phyloP scores from a whole-genome alignment of 2,888 invertebrate species.

The Nephrotoma appendiculata region DNA sequence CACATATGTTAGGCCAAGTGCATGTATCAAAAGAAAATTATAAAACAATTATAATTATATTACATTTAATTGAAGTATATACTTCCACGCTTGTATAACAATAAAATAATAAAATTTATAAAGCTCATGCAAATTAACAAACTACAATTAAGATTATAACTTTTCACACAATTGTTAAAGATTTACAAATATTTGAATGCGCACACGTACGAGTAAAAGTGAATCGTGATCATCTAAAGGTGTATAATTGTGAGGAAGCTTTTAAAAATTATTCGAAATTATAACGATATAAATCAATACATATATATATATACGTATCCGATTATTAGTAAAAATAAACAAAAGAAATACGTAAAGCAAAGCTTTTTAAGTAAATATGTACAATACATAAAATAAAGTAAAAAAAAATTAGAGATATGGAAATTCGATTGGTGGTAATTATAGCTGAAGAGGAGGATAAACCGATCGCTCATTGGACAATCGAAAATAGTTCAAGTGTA shows the following conservation, averaged over 20 bases:
- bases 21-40: too few relatives aligned
- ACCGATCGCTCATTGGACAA: neutral
- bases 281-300: neutral
- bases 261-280: neutral
- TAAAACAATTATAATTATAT: too few relatives aligned
- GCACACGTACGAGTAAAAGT: neutral
- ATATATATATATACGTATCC: neutral
- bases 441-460: neutral
- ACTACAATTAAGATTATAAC: neutral
- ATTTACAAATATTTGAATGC: neutral
- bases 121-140: neutral
- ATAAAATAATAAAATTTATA: too few relatives aligned
- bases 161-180: neutral
- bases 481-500: neutral
- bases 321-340: neutral
- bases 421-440: constrained; percentile 3
- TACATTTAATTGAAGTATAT: too few relatives aligned
- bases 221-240: neutral
- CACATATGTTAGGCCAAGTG: too few relatives aligned
- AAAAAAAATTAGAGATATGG: neutral
- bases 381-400: neutral
- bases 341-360: neutral
- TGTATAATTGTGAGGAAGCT: neutral
- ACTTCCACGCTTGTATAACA: too few relatives aligned
- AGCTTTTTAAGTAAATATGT: neutral